Percentiles rank a stretch among this genome's conserved stretches.
These are phyloP conservation scores for Limulus polyphemus DNA, from an alignment of 2,888 invertebrate genomes.

Conservation along the genomic window DNA sequence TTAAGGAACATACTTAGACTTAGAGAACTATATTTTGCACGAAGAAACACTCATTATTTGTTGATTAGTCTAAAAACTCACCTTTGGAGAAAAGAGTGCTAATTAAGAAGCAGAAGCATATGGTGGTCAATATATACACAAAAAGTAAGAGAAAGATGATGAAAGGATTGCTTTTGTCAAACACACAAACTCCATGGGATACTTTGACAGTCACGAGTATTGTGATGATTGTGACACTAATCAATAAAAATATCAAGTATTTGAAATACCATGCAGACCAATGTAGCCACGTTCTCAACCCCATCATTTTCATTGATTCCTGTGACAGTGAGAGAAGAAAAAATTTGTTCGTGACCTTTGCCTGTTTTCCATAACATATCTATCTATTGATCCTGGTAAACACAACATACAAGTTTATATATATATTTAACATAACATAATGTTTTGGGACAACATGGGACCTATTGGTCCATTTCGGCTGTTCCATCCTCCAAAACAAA, in stretches of 20 bases:
- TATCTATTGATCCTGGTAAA: too few relatives aligned
- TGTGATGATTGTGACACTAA: conserved; percentile 45
- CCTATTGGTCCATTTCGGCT: too few relatives aligned
- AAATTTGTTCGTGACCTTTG: too few relatives aligned
- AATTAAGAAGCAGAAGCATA: conserved; percentile 64
- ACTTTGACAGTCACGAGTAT: conserved; percentile 33
- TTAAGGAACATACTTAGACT: neutral
- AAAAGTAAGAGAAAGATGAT: conserved; percentile 57
- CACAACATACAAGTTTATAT: too few relatives aligned
- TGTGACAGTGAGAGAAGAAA: conserved; percentile 34
- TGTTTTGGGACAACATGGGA: too few relatives aligned
- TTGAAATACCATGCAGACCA: conserved; percentile 78
- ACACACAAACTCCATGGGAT: conserved; percentile 44
- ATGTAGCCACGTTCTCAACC: conserved; percentile 65
- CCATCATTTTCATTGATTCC: conserved; percentile 90
- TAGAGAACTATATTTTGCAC: neutral
- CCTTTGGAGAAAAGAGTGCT: conserved; percentile 68
- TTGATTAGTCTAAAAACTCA: conserved; percentile 37
- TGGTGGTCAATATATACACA: conserved; percentile 54
- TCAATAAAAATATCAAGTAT: conserved; percentile 52
- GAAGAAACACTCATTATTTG: neutral
- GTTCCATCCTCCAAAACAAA: too few relatives aligned
- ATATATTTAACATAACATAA: too few relatives aligned
- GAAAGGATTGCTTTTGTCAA: conserved; percentile 53
- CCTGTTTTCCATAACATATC: too few relatives aligned